phyloP scores from a whole-genome alignment of 2,797 vertebrate genomes.

The Tapera naevia region DNA sequence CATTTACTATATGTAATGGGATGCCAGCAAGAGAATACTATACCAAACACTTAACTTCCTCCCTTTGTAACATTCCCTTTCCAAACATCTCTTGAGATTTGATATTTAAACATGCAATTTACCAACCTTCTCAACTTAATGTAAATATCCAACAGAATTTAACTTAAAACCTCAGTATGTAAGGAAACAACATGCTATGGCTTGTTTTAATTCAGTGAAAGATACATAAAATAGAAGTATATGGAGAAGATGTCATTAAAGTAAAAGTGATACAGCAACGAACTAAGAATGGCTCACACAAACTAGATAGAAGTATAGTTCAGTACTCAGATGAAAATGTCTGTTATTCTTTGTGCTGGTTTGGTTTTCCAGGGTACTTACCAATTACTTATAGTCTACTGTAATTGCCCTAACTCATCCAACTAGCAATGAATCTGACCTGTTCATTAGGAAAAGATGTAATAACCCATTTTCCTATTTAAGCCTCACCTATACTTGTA shows the following conservation, averaged over 20 bases:
- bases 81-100: conserved; percentile 58
- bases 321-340: not conserved
- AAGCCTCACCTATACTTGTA: not conserved
- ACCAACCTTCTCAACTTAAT: conserved; percentile 37
- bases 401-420: not conserved
- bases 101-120: conserved; percentile 66
- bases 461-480: not conserved
- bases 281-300: not conserved
- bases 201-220: not conserved
- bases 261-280: conserved; percentile 8
- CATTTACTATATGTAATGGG: conserved; percentile 28
- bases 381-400: not conserved
- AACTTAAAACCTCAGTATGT: not conserved
- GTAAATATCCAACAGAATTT: conserved; percentile 50
- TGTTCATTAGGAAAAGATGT: not conserved
- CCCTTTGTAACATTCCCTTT: conserved; percentile 48
- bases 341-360: not conserved
- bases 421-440: not conserved
- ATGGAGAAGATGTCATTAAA: conserved; percentile 20
- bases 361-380: not conserved
- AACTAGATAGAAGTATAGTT: not conserved
- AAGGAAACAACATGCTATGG: not conserved
- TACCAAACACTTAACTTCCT: conserved; percentile 61
- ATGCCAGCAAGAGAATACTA: conserved; percentile 58
- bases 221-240: not conserved